These are phyloP conservation scores for Hylaea fasciaria DNA, from an alignment of 2,888 invertebrate genomes.

Conservation along the genomic window DNA sequence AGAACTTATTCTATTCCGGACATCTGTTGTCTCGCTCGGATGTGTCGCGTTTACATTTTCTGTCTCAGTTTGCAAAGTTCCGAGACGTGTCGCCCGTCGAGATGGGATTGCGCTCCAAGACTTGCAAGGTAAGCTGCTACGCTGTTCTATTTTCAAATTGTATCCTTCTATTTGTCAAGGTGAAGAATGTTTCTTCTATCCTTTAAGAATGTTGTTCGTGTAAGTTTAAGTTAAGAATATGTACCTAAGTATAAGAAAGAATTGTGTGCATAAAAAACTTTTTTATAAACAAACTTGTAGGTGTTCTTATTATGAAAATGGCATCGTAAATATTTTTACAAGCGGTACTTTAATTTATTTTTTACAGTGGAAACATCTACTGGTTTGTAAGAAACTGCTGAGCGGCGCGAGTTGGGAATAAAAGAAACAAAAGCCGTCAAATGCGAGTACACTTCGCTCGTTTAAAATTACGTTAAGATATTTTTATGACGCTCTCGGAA, in stretches of 20 bases:
- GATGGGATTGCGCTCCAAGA: slow-evolving; percentile 30
- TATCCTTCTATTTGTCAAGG: slow-evolving; percentile 36
- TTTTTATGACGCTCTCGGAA: slow-evolving; percentile 32
- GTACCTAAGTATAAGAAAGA: slow-evolving; percentile 24
- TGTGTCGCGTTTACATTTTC: slow-evolving; percentile 46
- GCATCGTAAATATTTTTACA: slow-evolving; percentile 38
- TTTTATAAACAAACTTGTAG: slow-evolving; percentile 37
- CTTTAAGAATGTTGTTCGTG: slow-evolving; percentile 14
- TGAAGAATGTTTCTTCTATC: slow-evolving; percentile 30
- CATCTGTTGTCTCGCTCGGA: slow-evolving; percentile 52
- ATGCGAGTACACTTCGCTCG: slow-evolving; percentile 23
- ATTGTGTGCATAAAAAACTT: slow-evolving; percentile 26
- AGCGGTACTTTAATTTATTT: slow-evolving; percentile 36
- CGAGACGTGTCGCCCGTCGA: slow-evolving; percentile 27
- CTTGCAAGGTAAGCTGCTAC: slow-evolving; percentile 32
- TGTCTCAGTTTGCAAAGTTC: slow-evolving; percentile 33
- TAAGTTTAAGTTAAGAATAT: slow-evolving; percentile 13
- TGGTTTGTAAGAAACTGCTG: slow-evolving; percentile 27
- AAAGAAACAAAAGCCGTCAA: slow-evolving; percentile 36
- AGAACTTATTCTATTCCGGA: slow-evolving; percentile 61
- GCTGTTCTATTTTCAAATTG: slow-evolving; percentile 38
- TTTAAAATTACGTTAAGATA: slow-evolving; percentile 34
- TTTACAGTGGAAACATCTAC: slow-evolving; percentile 25
- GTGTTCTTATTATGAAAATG: slow-evolving; percentile 31
- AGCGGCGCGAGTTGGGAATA: slow-evolving; percentile 35